Evolutionary conservation across 2,797 vertebrate genomes (phyloP).

Genomic region (Tokudaia tokunoshimensis): DNA sequence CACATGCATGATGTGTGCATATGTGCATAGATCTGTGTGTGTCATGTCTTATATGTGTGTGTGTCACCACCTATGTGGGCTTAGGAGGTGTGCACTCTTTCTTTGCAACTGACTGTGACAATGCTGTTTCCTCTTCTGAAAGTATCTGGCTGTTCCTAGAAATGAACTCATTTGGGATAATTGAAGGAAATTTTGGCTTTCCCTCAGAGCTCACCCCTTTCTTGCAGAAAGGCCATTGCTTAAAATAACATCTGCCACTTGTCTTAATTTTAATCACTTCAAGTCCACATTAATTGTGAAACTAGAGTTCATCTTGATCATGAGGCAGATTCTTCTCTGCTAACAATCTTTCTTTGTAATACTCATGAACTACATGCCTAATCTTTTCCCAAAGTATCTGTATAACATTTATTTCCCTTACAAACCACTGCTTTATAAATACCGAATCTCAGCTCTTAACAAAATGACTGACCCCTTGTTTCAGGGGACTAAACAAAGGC

Average conservation of each 20-base stretch:
- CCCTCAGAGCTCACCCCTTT: background rate
- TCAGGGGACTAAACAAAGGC: background rate
- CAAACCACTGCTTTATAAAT: conserved; percentile 13
- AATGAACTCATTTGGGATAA: background rate
- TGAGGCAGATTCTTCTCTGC: conserved; percentile 6
- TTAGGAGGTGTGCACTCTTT: conserved; percentile 11
- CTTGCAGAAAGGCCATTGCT: conserved; percentile 13
- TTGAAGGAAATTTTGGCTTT: conserved; percentile 1
- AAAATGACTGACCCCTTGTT: background rate
- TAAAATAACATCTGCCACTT: background rate
- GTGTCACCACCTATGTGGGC: background rate
- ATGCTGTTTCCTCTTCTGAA: conserved; percentile 1
- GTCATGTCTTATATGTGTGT: background rate
- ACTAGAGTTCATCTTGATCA: conserved; percentile 25
- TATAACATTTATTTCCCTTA: background rate
- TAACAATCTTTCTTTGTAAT: conserved; percentile 1
- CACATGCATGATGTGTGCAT: background rate
- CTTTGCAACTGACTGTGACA: conserved; percentile 13
- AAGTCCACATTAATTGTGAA: background rate
- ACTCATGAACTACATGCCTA: background rate
- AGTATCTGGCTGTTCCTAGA: conserved; percentile 6
- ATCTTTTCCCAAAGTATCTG: background rate
- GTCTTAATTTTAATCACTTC: conserved; percentile 50
- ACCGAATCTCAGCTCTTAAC: background rate
- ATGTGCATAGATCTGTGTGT: background rate